A percentile compares a stretch with the other conserved stretches of the same genome.
phyloP scores from a whole-genome alignment of 23 tunicate genomes.

The Trididemnum clinides region DNA sequence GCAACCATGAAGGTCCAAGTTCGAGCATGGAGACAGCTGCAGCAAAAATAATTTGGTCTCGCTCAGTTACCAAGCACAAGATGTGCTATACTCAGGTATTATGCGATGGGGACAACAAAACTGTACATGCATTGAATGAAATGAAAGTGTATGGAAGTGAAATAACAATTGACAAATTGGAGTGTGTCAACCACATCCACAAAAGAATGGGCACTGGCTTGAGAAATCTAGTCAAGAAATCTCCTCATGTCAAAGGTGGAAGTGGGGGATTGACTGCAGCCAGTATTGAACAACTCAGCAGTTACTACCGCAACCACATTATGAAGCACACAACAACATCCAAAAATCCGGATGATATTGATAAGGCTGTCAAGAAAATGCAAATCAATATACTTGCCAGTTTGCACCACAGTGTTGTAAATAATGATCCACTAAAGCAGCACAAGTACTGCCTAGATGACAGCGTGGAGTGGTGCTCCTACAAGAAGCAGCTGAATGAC shows the following conservation, averaged over 20 bases:
- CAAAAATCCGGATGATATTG: background rate
- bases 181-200: slow-evolving; percentile 23
- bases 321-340: background rate
- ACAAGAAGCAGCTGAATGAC: too few species aligned
- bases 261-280: slow-evolving; percentile 24
- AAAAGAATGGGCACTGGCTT: slow-evolving; percentile 31
- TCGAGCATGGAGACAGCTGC: background rate
- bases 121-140: background rate
- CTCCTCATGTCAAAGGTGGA: background rate
- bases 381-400: background rate
- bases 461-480: slow-evolving; percentile 20
- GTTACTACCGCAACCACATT: background rate
- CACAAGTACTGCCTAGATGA: too few species aligned
- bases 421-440: slow-evolving; percentile 21
- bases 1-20: slow-evolving; percentile 11
- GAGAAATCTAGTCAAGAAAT: slow-evolving; percentile 8
- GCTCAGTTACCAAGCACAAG: background rate
- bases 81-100: background rate
- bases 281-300: background rate
- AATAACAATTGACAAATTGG: background rate
- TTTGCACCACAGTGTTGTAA: slow-evolving; percentile 11
- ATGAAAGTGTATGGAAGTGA: background rate
- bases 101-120: slow-evolving; percentile 23
- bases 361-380: background rate
- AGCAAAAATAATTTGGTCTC: background rate